Evolutionary conservation across 64 coral and sea anemone genomes (phyloP).

Genomic region (Stichodactyla mertensii): DNA sequence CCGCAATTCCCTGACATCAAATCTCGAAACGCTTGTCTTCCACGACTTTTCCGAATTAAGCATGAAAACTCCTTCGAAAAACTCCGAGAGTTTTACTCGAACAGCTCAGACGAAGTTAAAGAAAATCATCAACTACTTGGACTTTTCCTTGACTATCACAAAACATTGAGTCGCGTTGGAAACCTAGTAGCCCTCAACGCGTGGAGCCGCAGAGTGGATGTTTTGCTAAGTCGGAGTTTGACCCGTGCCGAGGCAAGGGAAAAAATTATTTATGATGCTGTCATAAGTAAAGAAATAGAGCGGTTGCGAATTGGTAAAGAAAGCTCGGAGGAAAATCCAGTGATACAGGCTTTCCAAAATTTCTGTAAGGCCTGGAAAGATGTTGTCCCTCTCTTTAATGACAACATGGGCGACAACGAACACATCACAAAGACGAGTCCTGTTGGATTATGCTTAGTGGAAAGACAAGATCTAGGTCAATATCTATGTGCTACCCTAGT

Average conservation of each 20-base stretch:
- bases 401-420: conserved; percentile 19
- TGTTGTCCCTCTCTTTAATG: conserved; percentile 29
- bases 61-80: conserved; percentile 43
- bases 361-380: conserved; percentile 75
- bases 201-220: conserved; percentile 67
- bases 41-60: conserved; percentile 65
- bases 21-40: conserved; percentile 38
- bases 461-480: conserved; percentile 42
- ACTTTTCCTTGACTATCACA: conserved; percentile 60
- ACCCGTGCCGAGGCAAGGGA: conserved; percentile 59
- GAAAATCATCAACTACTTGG: conserved; percentile 61
- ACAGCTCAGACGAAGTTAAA: conserved; percentile 33
- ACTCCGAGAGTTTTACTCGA: conserved; percentile 51
- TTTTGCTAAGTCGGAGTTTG: conserved; percentile 57
- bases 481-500: conserved; percentile 61
- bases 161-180: conserved; percentile 41
- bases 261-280: conserved; percentile 51
- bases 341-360: conserved; percentile 55
- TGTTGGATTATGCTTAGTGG: conserved; percentile 72
- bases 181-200: conserved; percentile 44
- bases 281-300: conserved; percentile 43
- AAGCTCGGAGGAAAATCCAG: not conserved
- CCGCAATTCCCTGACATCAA: not conserved
- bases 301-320: not conserved
- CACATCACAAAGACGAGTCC: conserved; percentile 46